These are phyloP conservation scores for Notamacropus eugenii DNA, from an alignment of 2,797 vertebrate species.

Conservation along the genomic window DNA sequence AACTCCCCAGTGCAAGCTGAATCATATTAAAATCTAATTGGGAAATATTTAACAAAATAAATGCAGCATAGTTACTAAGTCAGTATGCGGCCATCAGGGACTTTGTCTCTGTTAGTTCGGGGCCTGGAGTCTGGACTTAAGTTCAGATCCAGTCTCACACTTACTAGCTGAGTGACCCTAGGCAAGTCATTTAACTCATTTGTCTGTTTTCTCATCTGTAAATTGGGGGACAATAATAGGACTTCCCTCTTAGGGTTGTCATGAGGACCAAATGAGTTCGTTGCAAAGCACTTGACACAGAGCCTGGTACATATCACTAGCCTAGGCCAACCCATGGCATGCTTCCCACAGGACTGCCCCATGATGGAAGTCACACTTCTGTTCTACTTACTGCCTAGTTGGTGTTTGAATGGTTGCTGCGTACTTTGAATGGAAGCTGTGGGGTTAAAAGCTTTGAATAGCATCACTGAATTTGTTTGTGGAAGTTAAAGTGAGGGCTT, in stretches of 20 bases:
- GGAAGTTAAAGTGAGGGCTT: conserved; percentile 29
- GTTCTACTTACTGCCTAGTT: background rate
- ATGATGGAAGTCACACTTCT: background rate
- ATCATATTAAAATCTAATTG: background rate
- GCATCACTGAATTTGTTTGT: conserved; percentile 21
- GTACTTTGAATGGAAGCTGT: background rate
- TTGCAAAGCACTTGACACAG: background rate
- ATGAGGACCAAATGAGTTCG: background rate
- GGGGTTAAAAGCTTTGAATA: background rate
- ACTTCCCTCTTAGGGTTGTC: no score
- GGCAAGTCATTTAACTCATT: background rate
- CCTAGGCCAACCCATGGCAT: background rate
- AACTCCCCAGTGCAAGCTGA: background rate
- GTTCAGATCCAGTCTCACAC: background rate
- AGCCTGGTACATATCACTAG: background rate
- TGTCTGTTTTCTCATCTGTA: background rate
- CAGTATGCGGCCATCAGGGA: background rate
- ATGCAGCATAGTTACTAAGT: background rate
- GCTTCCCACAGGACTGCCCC: background rate
- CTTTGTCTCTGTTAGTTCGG: background rate
- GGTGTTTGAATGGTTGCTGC: background rate
- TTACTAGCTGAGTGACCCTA: background rate
- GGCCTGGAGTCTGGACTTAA: background rate
- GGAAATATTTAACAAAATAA: background rate
- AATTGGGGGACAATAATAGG: no score